Evolutionary conservation across 2,797 vertebrate genomes (phyloP), one percentile per base, ranked within the genome.

Genomic region (Gephyroberyx darwinii): DNA sequence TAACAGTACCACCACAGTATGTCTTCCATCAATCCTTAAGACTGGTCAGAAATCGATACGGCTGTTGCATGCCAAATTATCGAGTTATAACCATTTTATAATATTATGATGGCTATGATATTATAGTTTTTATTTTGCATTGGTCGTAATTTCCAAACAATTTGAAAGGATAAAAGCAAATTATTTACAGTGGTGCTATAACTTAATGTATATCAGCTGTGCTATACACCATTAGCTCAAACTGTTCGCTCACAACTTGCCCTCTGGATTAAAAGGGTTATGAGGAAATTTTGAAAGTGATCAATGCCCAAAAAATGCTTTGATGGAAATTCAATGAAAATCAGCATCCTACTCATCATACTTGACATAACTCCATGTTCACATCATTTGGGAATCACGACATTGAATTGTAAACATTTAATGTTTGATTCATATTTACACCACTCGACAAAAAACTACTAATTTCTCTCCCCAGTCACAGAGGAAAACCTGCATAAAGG

Each of bases 361-460:
- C 48, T 51, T 66, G 78, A 31, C 61, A 41, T 55, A 39, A 61
- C 19, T 55, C 48, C 66, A 71, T 5, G 2, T 68, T 55, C 52
- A 66, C 52, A 61, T 76, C 3, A n/a, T 71, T 51, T 65, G 22
- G 45, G 35, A 75, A 59, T 75, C 61, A 75, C 67, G 56, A 72
- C 68, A 67, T 59, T 61, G 37, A 73, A 56, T 55, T 52, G 76
- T 65, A 57, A 81, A 83, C 62, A 57, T 78, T 43, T 63, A 50
- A 70, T 53, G 45, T 62, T 78, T 3, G 57, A 33, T 69, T 74
- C 30, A 69, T 69, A 72, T 69, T 80, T 74, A 81, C 60, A 75
- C n/a, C 33, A 10, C 66, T 48, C 20, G 60, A 39, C 57, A 7
- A 82, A 70, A 67, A 19, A 59, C 16, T 39, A 14, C 45, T 43